Conservation (phyloP, 2,888 invertebrate genomes). For the Spisula solida region DNA sequence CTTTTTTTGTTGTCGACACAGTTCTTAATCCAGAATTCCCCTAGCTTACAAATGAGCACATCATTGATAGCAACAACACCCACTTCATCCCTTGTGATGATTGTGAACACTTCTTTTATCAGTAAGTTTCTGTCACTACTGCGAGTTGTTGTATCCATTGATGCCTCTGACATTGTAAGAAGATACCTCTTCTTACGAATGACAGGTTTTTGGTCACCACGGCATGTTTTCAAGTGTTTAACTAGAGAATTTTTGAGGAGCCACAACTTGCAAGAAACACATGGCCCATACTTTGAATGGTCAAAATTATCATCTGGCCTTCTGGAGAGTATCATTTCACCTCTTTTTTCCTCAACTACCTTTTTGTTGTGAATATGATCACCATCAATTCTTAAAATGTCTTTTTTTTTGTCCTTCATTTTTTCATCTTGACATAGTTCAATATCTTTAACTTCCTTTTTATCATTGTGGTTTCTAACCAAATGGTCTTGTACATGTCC, state of each 20-base stretch:
- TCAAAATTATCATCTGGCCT: conserved; percentile 20
- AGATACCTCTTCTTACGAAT: conserved; percentile 15
- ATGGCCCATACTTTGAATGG: conserved; percentile 41
- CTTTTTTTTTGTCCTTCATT: conserved; percentile 28
- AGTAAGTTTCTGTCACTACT: not conserved
- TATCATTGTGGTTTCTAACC: no score
- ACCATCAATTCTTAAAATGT: conserved; percentile 25
- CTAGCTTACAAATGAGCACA: conserved; percentile 38
- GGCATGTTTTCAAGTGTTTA: conserved; percentile 7
- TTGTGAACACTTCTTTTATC: conserved; percentile 50
- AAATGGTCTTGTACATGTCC: no score
- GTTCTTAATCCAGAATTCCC: conserved; percentile 35
- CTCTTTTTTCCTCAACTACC: conserved; percentile 8
- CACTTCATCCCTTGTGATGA: conserved; percentile 42
- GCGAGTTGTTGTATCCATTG: conserved; percentile 3
- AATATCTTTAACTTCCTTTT: no score
- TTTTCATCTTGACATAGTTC: no score
- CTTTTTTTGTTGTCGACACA: conserved; percentile 44
- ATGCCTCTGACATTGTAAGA: conserved; percentile 35
- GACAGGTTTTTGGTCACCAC: not conserved
- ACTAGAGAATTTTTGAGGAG: conserved; percentile 27
- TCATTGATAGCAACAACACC: conserved; percentile 37
- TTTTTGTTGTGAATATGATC: conserved; percentile 19
- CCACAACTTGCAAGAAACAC: conserved; percentile 34
- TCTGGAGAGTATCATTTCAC: conserved; percentile 31